phyloP scores from a whole-genome alignment of 2,888 invertebrate species.

The Sepiola atlantica region DNA sequence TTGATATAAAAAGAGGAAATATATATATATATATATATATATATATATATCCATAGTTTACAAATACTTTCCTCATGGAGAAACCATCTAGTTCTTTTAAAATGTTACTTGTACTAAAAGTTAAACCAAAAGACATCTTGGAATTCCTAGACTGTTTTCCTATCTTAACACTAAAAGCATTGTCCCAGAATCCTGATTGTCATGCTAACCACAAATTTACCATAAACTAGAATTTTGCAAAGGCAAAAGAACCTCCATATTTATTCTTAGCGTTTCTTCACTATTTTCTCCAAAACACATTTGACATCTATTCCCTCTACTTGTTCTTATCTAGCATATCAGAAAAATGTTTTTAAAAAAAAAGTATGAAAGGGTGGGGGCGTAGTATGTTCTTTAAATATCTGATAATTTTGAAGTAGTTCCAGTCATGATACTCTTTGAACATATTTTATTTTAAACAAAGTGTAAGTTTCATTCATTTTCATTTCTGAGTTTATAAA shows the following conservation, averaged over 20 bases:
- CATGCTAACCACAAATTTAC: neutral
- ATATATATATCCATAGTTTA: no score
- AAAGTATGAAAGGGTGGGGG: no score
- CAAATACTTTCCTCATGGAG: no score
- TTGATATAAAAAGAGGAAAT: no score
- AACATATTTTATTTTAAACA: no score
- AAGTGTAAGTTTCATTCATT: no score
- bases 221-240: neutral
- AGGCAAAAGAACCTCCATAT: neutral
- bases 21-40: no score
- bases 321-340: neutral
- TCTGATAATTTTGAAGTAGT: no score
- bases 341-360: neutral
- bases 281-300: neutral
- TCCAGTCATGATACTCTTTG: no score
- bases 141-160: neutral
- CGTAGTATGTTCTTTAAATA: no score
- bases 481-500: no score
- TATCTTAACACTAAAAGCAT: neutral
- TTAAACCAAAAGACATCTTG: neutral
- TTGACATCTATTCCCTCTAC: neutral
- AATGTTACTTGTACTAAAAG: neutral
- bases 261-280: neutral
- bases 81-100: neutral
- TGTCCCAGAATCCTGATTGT: neutral